These are phyloP conservation scores for Hylomyscus alleni DNA, from an alignment of 2,797 vertebrate genomes.

Conservation along the genomic window DNA sequence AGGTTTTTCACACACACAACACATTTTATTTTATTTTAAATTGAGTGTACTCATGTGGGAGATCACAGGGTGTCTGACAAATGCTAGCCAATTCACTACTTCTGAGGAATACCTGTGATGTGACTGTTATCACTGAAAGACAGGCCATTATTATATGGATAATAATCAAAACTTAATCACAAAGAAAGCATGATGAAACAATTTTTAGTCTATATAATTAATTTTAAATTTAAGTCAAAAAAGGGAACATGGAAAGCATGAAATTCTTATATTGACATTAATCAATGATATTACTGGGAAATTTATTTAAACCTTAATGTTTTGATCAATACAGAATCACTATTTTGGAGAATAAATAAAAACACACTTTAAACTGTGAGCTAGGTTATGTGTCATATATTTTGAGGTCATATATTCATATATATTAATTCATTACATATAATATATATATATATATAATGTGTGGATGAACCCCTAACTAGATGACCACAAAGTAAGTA, in stretches of 20 bases:
- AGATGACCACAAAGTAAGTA: not conserved
- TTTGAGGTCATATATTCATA: not conserved
- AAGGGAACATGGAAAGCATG: not conserved
- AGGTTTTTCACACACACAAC: too few species aligned
- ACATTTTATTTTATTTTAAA: not conserved
- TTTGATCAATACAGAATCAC: not conserved
- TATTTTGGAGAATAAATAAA: conserved; percentile 17
- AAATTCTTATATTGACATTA: not conserved
- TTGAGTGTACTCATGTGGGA: conserved; percentile 33
- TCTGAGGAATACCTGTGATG: not conserved
- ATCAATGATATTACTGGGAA: not conserved
- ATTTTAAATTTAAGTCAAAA: conserved; percentile 56
- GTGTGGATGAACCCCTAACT: not conserved
- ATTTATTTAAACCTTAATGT: not conserved
- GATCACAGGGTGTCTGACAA: not conserved
- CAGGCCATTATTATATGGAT: not conserved
- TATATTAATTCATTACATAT: not conserved
- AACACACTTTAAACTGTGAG: not conserved
- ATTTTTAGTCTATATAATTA: not conserved
- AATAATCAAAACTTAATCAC: not conserved
- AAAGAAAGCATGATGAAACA: not conserved
- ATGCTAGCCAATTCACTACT: not conserved
- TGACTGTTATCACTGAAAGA: conserved; percentile 13
- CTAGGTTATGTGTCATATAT: not conserved
- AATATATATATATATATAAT: not conserved